Conservation (phyloP, 2,797 vertebrate genomes). For the Tokudaia tokunoshimensis region DNA sequence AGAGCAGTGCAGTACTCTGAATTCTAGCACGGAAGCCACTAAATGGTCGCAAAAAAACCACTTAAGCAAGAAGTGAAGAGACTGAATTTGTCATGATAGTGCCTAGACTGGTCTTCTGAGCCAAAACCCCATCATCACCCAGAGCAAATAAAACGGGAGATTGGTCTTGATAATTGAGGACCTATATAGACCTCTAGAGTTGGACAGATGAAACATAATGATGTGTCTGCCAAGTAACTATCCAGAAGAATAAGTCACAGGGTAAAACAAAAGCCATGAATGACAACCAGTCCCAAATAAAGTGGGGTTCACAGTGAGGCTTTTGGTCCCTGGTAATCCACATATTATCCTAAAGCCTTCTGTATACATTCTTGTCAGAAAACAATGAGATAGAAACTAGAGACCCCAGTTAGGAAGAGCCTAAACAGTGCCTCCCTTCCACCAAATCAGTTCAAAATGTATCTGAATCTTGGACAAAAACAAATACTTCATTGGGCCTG, state of each 20-base stretch:
- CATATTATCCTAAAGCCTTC: background rate
- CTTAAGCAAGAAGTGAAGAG: background rate
- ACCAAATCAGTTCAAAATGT: constrained; percentile 15
- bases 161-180: background rate
- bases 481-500: background rate
- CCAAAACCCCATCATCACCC: background rate
- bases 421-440: background rate
- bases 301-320: background rate
- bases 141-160: background rate
- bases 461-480: constrained; percentile 5
- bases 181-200: background rate
- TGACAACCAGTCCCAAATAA: background rate
- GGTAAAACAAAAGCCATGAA: background rate
- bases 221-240: background rate
- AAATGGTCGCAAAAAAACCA: background rate
- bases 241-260: background rate
- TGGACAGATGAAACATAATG: background rate
- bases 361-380: background rate
- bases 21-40: background rate
- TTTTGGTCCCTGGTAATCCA: background rate
- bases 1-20: background rate
- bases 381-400: background rate
- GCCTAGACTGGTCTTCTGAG: background rate
- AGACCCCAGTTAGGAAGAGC: background rate
- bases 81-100: background rate